These are phyloP conservation scores for Hydropsyche tenuis DNA, from an alignment of 1,140 invertebrate genomes.

Conservation along the genomic window DNA sequence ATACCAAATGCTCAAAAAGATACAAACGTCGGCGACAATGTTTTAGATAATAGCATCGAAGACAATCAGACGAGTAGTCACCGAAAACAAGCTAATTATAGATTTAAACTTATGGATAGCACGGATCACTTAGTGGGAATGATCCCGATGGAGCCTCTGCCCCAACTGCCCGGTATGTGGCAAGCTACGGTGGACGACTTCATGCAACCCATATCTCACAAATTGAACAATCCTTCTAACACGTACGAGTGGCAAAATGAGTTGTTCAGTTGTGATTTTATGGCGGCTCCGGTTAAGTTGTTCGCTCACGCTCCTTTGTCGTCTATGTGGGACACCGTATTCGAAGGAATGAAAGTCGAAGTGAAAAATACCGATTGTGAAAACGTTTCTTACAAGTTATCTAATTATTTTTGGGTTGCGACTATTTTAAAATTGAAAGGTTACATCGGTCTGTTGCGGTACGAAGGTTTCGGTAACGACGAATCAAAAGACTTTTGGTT, in stretches of 20 bases:
- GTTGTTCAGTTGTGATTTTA: slow-evolving; percentile 76
- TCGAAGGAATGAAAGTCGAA: slow-evolving; percentile 94
- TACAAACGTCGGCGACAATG: slow-evolving; percentile 23
- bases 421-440: slow-evolving; percentile 90
- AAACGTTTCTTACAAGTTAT: slow-evolving; percentile 74
- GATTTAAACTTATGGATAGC: slow-evolving; percentile 60
- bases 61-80: slow-evolving; percentile 19
- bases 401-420: slow-evolving; percentile 94
- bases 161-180: slow-evolving; percentile 58
- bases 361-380: slow-evolving; percentile 91
- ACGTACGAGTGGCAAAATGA: slow-evolving; percentile 85
- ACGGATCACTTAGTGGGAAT: slow-evolving; percentile 60
- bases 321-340: slow-evolving; percentile 92
- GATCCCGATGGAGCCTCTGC: slow-evolving; percentile 60
- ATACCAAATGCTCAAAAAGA: slow-evolving; percentile 34
- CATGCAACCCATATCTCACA: slow-evolving; percentile 34
- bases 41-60: slow-evolving; percentile 25
- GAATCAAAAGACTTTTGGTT: slow-evolving; percentile 93
- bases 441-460: slow-evolving; percentile 90
- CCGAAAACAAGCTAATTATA: slow-evolving; percentile 57
- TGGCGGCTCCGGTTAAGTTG: slow-evolving; percentile 86
- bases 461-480: slow-evolving; percentile 92
- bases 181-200: slow-evolving; percentile 43
- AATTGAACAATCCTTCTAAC: slow-evolving; percentile 65
- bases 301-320: slow-evolving; percentile 91